Conservation (phyloP, 2,797 vertebrate genomes). For the Poeciliopsis turneri region DNA sequence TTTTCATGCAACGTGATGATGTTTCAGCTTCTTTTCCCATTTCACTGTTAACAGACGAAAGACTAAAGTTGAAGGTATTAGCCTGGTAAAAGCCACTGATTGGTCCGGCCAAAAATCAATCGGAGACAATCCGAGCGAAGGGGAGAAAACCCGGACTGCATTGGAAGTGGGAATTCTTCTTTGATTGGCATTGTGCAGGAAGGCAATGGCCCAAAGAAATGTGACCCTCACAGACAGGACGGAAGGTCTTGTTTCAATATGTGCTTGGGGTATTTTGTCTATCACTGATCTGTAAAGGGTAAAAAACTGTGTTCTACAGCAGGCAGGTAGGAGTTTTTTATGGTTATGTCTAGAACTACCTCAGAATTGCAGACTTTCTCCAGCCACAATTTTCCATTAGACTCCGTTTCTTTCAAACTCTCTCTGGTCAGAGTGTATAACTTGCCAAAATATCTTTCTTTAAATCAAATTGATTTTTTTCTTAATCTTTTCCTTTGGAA, state of each 20-base stretch:
- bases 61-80: not conserved
- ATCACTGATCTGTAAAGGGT: not conserved
- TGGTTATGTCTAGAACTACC: constrained; percentile 39
- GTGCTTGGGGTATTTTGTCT: not conserved
- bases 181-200: too few relatives aligned
- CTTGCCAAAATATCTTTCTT: constrained; percentile 31
- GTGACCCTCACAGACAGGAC: not conserved
- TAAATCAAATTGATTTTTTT: constrained; percentile 44
- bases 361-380: constrained; percentile 9
- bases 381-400: constrained; percentile 63
- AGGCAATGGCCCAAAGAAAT: not conserved
- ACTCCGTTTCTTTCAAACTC: constrained; percentile 56
- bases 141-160: too few relatives aligned
- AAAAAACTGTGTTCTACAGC: constrained; percentile 12
- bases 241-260: not conserved
- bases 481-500: not conserved
- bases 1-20: not conserved
- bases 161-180: too few relatives aligned
- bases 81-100: too few relatives aligned
- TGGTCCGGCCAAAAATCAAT: too few relatives aligned
- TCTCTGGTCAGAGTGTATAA: constrained; percentile 28
- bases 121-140: too few relatives aligned
- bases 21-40: not conserved
- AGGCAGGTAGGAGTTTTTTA: constrained; percentile 25
- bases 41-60: not conserved